phyloP scores from a whole-genome alignment of 2,797 vertebrate genomes.

The Lacerta agilis region DNA sequence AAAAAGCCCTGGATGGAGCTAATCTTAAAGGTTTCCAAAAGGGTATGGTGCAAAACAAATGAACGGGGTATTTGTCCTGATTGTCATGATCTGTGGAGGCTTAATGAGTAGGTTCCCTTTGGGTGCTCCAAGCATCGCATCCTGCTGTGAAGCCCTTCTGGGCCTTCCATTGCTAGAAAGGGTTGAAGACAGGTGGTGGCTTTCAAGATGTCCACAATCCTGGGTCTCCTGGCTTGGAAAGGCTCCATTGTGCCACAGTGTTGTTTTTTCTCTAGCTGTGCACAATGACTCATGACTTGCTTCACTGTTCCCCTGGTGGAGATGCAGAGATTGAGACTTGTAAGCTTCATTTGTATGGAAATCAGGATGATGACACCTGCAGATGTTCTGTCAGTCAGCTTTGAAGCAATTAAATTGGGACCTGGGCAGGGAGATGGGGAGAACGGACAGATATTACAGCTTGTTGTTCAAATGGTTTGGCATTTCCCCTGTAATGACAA shows the following conservation, averaged over 20 bases:
- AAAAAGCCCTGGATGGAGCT: too few relatives aligned
- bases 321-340: slow-evolving; percentile 39
- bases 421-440: neutral
- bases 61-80: slow-evolving; percentile 16
- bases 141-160: slow-evolving; percentile 20
- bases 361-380: slow-evolving; percentile 35
- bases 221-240: slow-evolving; percentile 32
- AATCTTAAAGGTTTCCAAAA: neutral
- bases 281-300: slow-evolving; percentile 28
- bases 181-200: slow-evolving; percentile 46
- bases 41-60: neutral
- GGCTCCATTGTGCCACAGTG: slow-evolving; percentile 47
- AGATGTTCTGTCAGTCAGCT: slow-evolving; percentile 47
- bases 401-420: slow-evolving; percentile 59
- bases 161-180: slow-evolving; percentile 10
- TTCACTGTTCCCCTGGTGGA: slow-evolving; percentile 58
- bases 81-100: slow-evolving; percentile 45
- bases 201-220: neutral
- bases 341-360: slow-evolving; percentile 48
- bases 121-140: slow-evolving; percentile 31
- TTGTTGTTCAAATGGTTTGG: slow-evolving; percentile 40
- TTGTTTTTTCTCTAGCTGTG: slow-evolving; percentile 31
- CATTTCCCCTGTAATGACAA: neutral
- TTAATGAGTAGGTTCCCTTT: slow-evolving; percentile 28
- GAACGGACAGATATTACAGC: slow-evolving; percentile 20